Percentiles rank a stretch among this genome's conserved stretches.
These are phyloP conservation scores for Scylla paramamosain DNA, from an alignment of 1,140 invertebrate genomes.

Conservation along the genomic window DNA sequence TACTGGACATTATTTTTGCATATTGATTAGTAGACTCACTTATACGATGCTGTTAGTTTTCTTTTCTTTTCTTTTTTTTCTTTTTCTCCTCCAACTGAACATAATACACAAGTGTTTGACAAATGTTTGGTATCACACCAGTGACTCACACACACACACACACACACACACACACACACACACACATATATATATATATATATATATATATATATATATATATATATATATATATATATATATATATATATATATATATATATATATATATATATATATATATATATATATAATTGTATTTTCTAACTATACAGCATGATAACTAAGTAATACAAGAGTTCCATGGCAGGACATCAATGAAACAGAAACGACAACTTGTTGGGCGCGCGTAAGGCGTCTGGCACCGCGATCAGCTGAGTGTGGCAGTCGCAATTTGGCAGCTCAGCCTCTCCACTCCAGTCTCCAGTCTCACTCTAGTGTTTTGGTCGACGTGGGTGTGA, in stretches of 20 bases:
- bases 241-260: conserved; percentile 16
- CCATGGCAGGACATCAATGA: no score
- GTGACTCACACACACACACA: neutral
- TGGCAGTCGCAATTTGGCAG: no score
- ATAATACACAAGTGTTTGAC: neutral
- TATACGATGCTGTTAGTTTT: no score
- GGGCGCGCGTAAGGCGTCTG: no score
- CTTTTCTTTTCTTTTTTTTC: neutral
- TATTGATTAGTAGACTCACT: no score
- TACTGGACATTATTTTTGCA: no score
- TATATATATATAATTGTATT: conserved; percentile 27
- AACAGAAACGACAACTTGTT: no score
- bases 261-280: conserved; percentile 6
- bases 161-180: conserved; percentile 32
- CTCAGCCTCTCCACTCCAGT: no score
- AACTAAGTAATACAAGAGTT: no score
- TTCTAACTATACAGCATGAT: neutral
- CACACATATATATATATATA: conserved; percentile 51
- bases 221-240: conserved; percentile 40
- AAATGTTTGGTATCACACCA: neutral
- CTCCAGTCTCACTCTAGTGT: neutral
- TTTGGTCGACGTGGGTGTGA: neutral
- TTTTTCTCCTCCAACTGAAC: neutral
- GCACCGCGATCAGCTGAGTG: neutral
- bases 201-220: conserved; percentile 43